Evolutionary conservation across 2,113 vertebrate genomes (phyloP).

Genomic region (Chauna torquata): DNA sequence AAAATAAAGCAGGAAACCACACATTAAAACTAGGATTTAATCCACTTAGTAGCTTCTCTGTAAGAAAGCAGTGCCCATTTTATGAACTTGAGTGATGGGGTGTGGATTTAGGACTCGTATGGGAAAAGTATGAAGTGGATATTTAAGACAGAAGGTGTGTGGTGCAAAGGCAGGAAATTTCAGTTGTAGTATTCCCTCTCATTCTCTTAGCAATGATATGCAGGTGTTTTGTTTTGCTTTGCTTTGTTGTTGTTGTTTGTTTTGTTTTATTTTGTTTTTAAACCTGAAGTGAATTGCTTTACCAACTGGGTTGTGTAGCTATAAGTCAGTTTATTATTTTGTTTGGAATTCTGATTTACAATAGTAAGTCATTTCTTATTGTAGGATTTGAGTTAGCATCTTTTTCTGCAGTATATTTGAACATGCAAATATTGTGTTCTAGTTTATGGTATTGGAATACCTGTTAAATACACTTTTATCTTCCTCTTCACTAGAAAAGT

Average conservation of each 20-base stretch:
- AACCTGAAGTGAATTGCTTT: constrained; percentile 3
- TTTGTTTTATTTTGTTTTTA: background rate
- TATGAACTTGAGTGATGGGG: background rate
- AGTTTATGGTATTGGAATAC: constrained; percentile 54
- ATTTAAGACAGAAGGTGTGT: background rate
- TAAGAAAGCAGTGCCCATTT: background rate
- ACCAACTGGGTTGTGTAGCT: background rate
- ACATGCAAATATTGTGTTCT: constrained; percentile 53
- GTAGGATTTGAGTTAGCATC: constrained; percentile 30
- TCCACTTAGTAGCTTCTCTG: background rate
- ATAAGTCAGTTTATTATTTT: constrained; percentile 43
- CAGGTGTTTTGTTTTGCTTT: background rate
- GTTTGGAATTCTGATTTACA: constrained; percentile 42
- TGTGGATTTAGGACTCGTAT: background rate
- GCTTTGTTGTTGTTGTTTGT: too few relatives aligned
- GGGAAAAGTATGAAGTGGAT: background rate
- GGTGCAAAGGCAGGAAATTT: background rate
- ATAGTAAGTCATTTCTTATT: constrained; percentile 32
- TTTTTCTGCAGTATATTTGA: constrained; percentile 34
- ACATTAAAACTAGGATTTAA: background rate
- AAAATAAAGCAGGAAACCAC: background rate
- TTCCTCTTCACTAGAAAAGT: constrained; percentile 45
- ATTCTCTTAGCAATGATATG: background rate
- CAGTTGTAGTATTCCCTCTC: background rate
- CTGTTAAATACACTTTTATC: constrained; percentile 61